Base-by-base conservation (phyloP, 2,797 vertebrate genomes). In the Anguilla anguilla region DNA sequence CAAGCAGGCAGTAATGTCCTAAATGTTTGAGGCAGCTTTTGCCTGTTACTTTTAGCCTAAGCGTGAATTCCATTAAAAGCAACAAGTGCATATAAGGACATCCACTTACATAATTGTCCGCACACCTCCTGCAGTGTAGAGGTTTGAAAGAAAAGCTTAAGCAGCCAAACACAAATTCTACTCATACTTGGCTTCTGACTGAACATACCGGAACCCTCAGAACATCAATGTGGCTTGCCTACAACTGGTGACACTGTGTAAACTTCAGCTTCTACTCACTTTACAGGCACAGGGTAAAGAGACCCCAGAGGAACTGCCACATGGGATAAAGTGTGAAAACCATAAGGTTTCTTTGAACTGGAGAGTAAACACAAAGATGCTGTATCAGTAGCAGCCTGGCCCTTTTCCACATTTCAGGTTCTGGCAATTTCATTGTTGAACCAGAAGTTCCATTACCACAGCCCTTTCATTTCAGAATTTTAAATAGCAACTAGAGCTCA, bases 141-240 rank as follows among this genome's bases (percentile, higher is more conserved):
- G 25, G 43, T 9, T 13, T 49, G 22, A 13, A 51, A 51, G 79
- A 11, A 3, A 35, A 22, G 46, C 79, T n/a, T 28, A 82, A 46
- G 79, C 46, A n/a, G 46, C 79, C 79, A n/a, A 49, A n/a, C 74
- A 17, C 79, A n/a, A 69, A 69, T 82, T 82, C 79, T n/a, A 25
- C 22, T 82, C 79, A 51, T 49, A 25, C 79, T 51, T 49, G 79
- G 79, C 79, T 49, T n/a, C 15, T 51, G 46, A 51, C 9, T 51
- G 79, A 82, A n/a, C 79, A 82, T 51, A 82, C 79, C 46, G 22
- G 22, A 82, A 31, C 43, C 46, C 79, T 82, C 43, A 51, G 46
- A 82, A 46, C 79, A 51, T 28, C 10, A n/a, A 51, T 13, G 11
- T 22, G 5, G 22, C 79, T 82, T 82, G 43, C 79, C 25, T 51